A percentile compares a stretch with the other conserved stretches of the same genome.
Evolutionary conservation across 2,888 invertebrate species (phyloP).

Genomic region (Ptycholaimellus sp.): DNA sequence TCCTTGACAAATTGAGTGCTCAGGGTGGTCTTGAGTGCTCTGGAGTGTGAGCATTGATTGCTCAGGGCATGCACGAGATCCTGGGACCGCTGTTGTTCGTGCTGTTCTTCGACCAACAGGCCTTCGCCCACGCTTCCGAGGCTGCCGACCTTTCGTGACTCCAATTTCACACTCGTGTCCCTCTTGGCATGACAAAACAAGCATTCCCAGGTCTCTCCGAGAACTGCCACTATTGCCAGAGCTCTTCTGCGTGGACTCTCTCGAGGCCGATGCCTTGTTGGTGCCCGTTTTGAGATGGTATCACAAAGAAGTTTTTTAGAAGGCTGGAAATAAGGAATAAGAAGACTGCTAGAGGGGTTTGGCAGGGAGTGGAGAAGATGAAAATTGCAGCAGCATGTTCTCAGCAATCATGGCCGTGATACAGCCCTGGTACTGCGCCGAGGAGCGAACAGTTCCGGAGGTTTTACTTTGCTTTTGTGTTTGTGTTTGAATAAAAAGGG

Average conservation of each 20-base stretch:
- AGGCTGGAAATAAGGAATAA: too few relatives aligned
- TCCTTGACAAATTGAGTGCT: not conserved
- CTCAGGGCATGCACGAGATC: slow-evolving; percentile 58
- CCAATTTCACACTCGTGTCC: slow-evolving; percentile 12
- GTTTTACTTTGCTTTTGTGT: too few relatives aligned
- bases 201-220: too few relatives aligned
- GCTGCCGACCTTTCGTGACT: slow-evolving; percentile 28
- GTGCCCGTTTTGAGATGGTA: too few relatives aligned
- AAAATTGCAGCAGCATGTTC: slow-evolving; percentile 30
- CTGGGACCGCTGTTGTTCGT: slow-evolving; percentile 54
- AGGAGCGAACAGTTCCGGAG: too few relatives aligned
- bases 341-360: too few relatives aligned
- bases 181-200: too few relatives aligned
- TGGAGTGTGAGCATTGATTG: not conserved
- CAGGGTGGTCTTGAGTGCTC: not conserved
- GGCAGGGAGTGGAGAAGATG: too few relatives aligned
- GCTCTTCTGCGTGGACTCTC: too few relatives aligned
- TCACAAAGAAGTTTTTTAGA: too few relatives aligned
- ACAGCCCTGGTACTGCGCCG: slow-evolving; percentile 30
- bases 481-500: too few relatives aligned
- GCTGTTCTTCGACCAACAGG: slow-evolving; percentile 47
- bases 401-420: slow-evolving; percentile 31
- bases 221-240: too few relatives aligned
- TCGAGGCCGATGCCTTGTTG: slow-evolving; percentile 59
- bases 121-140: slow-evolving; percentile 39